phyloP scores from a whole-genome alignment of 2,888 invertebrate species.

The Chrysolina americana region DNA sequence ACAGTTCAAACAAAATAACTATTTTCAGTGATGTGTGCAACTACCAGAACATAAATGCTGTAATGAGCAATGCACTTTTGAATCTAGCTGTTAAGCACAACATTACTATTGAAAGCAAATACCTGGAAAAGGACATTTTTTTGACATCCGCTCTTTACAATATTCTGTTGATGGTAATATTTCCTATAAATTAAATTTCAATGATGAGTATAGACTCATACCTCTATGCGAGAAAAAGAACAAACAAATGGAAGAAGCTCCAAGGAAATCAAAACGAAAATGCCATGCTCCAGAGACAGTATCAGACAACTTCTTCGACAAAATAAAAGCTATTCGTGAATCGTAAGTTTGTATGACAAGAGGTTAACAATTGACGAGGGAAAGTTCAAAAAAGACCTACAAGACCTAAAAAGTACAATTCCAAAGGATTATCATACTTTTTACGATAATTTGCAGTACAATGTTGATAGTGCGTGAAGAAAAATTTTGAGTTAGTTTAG shows the following conservation, averaged over 20 bases:
- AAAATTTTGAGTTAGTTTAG: not conserved
- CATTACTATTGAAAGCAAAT: conserved; percentile 24
- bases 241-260: conserved; percentile 19
- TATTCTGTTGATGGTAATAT: conserved; percentile 24
- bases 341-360: conserved; percentile 13
- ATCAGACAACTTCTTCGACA: not conserved
- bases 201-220: conserved; percentile 22
- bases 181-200: conserved; percentile 22
- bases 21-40: conserved; percentile 19
- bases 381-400: conserved; percentile 22
- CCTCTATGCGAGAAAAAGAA: conserved; percentile 15
- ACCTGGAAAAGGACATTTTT: conserved; percentile 13
- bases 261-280: conserved; percentile 23
- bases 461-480: conserved; percentile 1
- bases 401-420: conserved; percentile 21
- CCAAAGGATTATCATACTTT: conserved; percentile 12
- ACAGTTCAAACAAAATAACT: conserved; percentile 10
- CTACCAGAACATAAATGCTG: conserved; percentile 13
- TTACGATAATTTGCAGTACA: conserved; percentile 6
- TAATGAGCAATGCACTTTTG: conserved; percentile 17
- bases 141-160: conserved; percentile 20
- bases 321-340: conserved; percentile 13
- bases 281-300: not conserved
- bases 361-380: conserved; percentile 18
- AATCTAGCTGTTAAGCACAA: conserved; percentile 5